Percentiles rank a stretch among this genome's conserved stretches.
phyloP scores from a whole-genome alignment of 2,113 vertebrate genomes.

The Salvelinus fontinalis region DNA sequence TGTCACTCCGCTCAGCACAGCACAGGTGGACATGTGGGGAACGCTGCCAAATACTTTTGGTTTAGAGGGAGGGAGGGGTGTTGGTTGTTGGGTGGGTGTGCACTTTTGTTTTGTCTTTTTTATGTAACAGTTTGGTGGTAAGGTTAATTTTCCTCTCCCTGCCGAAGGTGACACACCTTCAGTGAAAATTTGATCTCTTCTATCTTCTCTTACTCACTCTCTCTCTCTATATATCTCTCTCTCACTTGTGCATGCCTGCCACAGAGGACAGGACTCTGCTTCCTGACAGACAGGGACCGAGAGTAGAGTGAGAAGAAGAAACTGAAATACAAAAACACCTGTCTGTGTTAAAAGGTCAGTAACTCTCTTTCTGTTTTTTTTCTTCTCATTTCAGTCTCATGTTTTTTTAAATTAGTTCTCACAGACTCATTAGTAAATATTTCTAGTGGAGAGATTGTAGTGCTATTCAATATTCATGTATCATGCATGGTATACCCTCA shows the following conservation, averaged over 20 bases:
- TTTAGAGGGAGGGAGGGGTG: conserved; percentile 91
- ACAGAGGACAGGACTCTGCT: conserved; percentile 62
- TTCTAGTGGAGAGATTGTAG: not conserved
- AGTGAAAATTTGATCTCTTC: conserved; percentile 67
- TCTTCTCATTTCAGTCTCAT: too few species aligned
- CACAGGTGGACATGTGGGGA: conserved; percentile 93
- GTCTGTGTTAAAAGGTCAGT: conserved; percentile 74
- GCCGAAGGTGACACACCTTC: conserved; percentile 86
- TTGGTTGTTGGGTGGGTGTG: conserved; percentile 83
- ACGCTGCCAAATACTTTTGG: conserved; percentile 87
- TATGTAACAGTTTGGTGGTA: conserved; percentile 83
- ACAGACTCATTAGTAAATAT: conserved; percentile 36
- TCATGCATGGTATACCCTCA: not conserved
- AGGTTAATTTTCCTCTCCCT: conserved; percentile 80
- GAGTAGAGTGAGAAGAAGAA: conserved; percentile 49
- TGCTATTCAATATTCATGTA: not conserved
- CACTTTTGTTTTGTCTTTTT: conserved; percentile 48
- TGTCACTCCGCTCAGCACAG: conserved; percentile 82
- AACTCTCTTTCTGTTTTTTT: conserved; percentile 10
- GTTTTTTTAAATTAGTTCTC: not conserved
- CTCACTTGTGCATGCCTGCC: conserved; percentile 74
- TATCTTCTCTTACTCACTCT: conserved; percentile 33
- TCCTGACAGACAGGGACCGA: conserved; percentile 69
- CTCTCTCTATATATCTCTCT: conserved; percentile 39
- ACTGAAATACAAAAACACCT: conserved; percentile 63